A percentile compares a stretch with the other conserved stretches of the same genome.
These are phyloP conservation scores for Hydractinia symbiolongicarpus DNA, from an alignment of 30 jellyfish, hydroid and myxozoan genomes.

Conservation along the genomic window DNA sequence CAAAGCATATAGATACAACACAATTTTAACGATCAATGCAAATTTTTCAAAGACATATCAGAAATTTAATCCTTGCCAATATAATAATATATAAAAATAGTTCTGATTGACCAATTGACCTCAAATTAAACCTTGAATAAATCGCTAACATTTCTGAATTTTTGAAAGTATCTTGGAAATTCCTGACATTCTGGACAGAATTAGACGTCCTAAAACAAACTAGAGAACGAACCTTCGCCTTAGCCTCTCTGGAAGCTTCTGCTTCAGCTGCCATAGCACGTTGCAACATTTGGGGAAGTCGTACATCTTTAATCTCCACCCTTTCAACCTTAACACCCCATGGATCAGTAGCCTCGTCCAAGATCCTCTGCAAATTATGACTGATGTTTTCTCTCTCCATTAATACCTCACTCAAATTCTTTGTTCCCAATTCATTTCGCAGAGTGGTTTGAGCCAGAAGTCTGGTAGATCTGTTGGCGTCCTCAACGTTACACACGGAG, in stretches of 20 bases:
- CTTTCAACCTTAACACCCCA: constrained; percentile 97
- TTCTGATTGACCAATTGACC: too few species aligned
- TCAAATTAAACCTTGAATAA: too few species aligned
- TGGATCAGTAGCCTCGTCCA: constrained; percentile 81
- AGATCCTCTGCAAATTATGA: constrained; percentile 34
- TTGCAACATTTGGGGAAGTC: constrained; percentile 83
- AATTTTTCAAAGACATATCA: too few species aligned
- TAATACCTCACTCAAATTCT: constrained; percentile 76
- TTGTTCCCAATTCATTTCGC: constrained; percentile 91
- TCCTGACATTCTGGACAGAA: too few species aligned
- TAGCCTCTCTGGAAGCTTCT: constrained; percentile 98
- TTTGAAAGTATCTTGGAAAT: too few species aligned
- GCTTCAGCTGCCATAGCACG: constrained; percentile 99
- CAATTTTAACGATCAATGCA: too few species aligned
- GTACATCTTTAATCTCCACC: constrained; percentile 69
- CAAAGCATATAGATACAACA: too few species aligned
- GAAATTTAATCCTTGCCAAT: too few species aligned
- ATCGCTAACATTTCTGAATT: too few species aligned
- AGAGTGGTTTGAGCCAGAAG: constrained; percentile 92
- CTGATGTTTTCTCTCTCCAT: constrained; percentile 80
- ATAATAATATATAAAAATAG: too few species aligned
- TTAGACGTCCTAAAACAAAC: too few species aligned
- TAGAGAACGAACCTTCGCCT: constrained; percentile 65
- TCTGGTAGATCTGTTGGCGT: constrained; percentile 87
- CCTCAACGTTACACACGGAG: constrained; percentile 85